A percentile compares a stretch with the other conserved stretches of the same genome.
These are phyloP conservation scores for Sander lucioperca DNA, from an alignment of 2,113 vertebrate species.

Conservation along the genomic window DNA sequence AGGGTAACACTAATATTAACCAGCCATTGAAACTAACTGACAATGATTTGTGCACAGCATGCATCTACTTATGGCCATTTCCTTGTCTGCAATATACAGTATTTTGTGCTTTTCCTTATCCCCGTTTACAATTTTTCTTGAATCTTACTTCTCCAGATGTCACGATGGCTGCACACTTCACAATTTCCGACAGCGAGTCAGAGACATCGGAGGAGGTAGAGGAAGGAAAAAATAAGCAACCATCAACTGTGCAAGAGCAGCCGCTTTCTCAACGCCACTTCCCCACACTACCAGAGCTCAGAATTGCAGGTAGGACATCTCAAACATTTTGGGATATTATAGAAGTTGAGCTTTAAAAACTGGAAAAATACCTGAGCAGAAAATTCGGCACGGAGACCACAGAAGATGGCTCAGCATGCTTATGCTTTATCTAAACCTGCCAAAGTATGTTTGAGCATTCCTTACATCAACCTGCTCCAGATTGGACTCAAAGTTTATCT, in stretches of 20 bases:
- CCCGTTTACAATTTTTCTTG: neutral
- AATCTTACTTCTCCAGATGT: conserved; percentile 63
- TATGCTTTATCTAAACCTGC: neutral
- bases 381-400: neutral
- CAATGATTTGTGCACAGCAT: neutral
- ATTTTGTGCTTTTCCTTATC: no score
- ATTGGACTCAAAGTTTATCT: neutral
- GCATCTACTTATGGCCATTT: neutral
- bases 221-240: conserved; percentile 43
- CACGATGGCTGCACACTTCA: conserved; percentile 81
- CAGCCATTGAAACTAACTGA: neutral
- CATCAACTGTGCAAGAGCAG: neutral
- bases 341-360: neutral
- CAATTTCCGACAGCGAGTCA: conserved; percentile 82
- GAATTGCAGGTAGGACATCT: conserved; percentile 57
- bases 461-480: neutral
- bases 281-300: conserved; percentile 54
- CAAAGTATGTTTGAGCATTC: neutral
- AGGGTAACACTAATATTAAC: neutral
- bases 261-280: neutral
- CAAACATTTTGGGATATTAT: neutral
- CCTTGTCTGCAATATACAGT: neutral
- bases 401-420: neutral
- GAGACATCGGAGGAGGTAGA: conserved; percentile 80
- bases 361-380: neutral